These are phyloP conservation scores for Lycocerus yunnanus DNA, from an alignment of 2,888 invertebrate species.

Conservation along the genomic window DNA sequence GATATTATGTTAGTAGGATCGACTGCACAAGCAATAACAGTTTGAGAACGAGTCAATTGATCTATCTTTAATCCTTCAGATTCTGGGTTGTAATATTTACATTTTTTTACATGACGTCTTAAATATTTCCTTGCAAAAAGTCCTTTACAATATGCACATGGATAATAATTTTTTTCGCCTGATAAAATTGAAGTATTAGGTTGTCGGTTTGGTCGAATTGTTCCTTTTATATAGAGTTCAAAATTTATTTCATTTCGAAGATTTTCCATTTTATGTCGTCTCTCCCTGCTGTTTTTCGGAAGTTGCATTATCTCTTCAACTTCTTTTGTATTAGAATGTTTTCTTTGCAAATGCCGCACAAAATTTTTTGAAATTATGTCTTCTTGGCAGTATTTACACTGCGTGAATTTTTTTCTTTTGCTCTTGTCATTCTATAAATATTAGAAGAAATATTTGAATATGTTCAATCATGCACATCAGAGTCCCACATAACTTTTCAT, in stretches of 20 bases:
- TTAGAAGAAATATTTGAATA: neutral
- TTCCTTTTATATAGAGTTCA: constrained; percentile 24
- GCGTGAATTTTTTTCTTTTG: neutral
- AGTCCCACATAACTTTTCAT: too few relatives aligned
- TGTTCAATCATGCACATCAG: neutral
- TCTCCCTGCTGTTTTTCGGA: constrained; percentile 27
- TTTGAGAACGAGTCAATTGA: neutral
- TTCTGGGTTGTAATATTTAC: neutral
- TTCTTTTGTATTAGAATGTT: constrained; percentile 16
- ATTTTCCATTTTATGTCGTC: constrained; percentile 12
- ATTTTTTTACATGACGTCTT: neutral
- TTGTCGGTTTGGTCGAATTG: constrained; percentile 14
- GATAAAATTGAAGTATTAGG: neutral
- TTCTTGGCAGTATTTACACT: constrained; percentile 23
- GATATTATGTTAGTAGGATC: constrained; percentile 9
- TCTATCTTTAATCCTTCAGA: neutral
- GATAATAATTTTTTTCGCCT: constrained; percentile 2
- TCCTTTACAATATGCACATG: too few relatives aligned
- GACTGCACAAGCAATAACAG: neutral
- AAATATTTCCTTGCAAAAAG: neutral
- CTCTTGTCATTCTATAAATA: neutral
- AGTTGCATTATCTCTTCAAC: constrained; percentile 10
- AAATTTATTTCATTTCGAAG: constrained; percentile 29
- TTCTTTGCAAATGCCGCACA: constrained; percentile 18
- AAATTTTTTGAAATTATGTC: constrained; percentile 28